Evolutionary conservation across 2,888 invertebrate genomes (phyloP), one percentile per base, ranked within the genome.

Genomic region (Copidosoma aretas): DNA sequence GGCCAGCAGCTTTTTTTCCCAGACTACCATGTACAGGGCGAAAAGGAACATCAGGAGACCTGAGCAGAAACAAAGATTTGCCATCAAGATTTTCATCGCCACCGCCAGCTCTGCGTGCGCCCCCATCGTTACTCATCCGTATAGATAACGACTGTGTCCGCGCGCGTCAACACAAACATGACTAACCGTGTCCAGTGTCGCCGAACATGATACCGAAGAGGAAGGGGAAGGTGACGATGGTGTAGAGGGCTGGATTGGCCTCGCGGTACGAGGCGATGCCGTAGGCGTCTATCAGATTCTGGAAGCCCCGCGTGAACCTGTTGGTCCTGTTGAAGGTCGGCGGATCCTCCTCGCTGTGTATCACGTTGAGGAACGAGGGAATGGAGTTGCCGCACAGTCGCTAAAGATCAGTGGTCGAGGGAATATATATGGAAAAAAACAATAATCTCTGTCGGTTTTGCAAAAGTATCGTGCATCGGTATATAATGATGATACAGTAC

Each of bases 201-300:
- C 98, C 97, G 86, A 98, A 98, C 98, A 98, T 98, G 75, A 98
- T 93, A 75, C 96, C 95, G 85, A 98, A 98, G 79, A 98, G 86
- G 86, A 98, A 98, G 67, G 98, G 98, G 84, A 98, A 98, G 10
- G 98, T 97, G 68, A 98, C 95, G 76, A 98, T 95, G 0, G 97
- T 96, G 85, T 95, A 98, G 0, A 96, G 95, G 0, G 98, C 94
- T 67, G 98, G 98, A 85, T 98, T 99, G 84, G 98, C 94, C 86
- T 99, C 98, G 64, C 96, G 88, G 84, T 99, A 99, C 58, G 91
- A 91, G 68, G 97, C 96, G 58, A 97, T 92, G 71, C 98, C 98
- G 83, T 99, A 99, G 0, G 98, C 93, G 86, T 98, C 95, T 75
- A 98, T 96, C 74, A 99, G 89, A 70, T 90, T 88, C 86, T 99